Evolutionary conservation across 2,113 vertebrate genomes (phyloP).

Genomic region (Rafetus swinhoei): DNA sequence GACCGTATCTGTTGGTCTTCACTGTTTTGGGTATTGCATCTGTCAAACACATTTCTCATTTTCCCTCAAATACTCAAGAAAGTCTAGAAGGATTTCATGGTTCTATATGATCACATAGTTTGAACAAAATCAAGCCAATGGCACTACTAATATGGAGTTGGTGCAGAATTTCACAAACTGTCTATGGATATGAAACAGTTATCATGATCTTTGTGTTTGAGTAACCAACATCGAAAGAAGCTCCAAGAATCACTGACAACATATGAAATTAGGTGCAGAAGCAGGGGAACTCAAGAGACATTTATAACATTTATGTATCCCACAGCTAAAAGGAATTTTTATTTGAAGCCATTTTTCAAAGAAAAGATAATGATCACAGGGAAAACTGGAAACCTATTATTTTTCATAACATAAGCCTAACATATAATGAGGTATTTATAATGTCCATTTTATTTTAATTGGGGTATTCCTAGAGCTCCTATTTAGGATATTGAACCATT

Average conservation of each 20-base stretch:
- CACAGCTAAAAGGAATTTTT: conserved; percentile 54
- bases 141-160: neutral
- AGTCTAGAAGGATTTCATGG: conserved; percentile 30
- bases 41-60: conserved; percentile 31
- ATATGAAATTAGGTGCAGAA: conserved; percentile 38
- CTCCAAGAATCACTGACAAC: conserved; percentile 37
- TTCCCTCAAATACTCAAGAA: conserved; percentile 26
- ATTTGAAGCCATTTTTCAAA: conserved; percentile 55
- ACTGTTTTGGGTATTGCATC: conserved; percentile 26
- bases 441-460: conserved; percentile 59
- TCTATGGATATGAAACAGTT: neutral
- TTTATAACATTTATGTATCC: conserved; percentile 47
- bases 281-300: conserved; percentile 5
- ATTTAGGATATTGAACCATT: conserved; percentile 29
- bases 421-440: conserved; percentile 27
- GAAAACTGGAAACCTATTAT: neutral
- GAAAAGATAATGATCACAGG: conserved; percentile 41
- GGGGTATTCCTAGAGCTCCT: conserved; percentile 12
- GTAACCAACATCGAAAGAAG: conserved; percentile 9
- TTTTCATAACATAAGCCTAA: conserved; percentile 38
- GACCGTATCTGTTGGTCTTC: conserved; percentile 38
- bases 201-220: neutral
- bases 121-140: neutral
- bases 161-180: neutral
- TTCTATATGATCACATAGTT: conserved; percentile 22